Evolutionary conservation across 2,888 invertebrate genomes (phyloP).

Genomic region (Shargacucullia verbasci): DNA sequence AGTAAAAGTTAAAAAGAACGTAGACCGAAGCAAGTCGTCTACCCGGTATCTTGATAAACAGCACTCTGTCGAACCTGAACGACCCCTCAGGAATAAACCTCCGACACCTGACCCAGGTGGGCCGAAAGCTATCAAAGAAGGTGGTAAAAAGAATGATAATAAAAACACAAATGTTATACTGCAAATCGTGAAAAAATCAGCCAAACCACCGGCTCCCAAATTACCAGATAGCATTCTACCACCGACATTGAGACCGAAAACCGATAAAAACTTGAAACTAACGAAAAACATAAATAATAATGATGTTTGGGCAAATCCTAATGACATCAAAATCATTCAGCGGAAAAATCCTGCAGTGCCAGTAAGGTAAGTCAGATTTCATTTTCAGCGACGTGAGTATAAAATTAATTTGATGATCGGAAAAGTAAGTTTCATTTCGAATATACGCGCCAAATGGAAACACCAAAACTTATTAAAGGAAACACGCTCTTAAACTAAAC

Average conservation of each 20-base stretch:
- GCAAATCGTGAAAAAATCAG: slow-evolving; percentile 80
- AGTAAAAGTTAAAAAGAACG: slow-evolving; percentile 64
- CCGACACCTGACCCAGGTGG: slow-evolving; percentile 70
- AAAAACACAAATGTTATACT: slow-evolving; percentile 74
- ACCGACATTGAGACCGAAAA: slow-evolving; percentile 76
- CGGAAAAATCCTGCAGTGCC: slow-evolving; percentile 64
- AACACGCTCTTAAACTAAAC: slow-evolving; percentile 22
- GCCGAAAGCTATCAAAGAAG: slow-evolving; percentile 60
- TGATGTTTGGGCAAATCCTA: slow-evolving; percentile 79
- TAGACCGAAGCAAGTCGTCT: slow-evolving; percentile 67
- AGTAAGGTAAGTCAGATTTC: slow-evolving; percentile 69
- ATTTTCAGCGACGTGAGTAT: slow-evolving; percentile 1
- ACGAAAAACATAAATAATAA: slow-evolving; percentile 85
- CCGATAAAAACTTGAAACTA: slow-evolving; percentile 72
- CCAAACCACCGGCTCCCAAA: slow-evolving; percentile 62
- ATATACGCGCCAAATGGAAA: slow-evolving; percentile 61
- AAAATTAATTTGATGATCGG: slow-evolving; percentile 11
- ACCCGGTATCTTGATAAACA: slow-evolving; percentile 68
- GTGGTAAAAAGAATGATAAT: slow-evolving; percentile 66
- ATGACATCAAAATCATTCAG: slow-evolving; percentile 66
- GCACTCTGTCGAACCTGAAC: slow-evolving; percentile 65
- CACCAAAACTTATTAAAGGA: slow-evolving; percentile 24
- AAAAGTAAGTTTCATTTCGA: slow-evolving; percentile 38
- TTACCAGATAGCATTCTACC: slow-evolving; percentile 71
- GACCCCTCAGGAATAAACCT: slow-evolving; percentile 70